phyloP scores from a whole-genome alignment of 2,113 vertebrate genomes.

The Verasper variegatus region DNA sequence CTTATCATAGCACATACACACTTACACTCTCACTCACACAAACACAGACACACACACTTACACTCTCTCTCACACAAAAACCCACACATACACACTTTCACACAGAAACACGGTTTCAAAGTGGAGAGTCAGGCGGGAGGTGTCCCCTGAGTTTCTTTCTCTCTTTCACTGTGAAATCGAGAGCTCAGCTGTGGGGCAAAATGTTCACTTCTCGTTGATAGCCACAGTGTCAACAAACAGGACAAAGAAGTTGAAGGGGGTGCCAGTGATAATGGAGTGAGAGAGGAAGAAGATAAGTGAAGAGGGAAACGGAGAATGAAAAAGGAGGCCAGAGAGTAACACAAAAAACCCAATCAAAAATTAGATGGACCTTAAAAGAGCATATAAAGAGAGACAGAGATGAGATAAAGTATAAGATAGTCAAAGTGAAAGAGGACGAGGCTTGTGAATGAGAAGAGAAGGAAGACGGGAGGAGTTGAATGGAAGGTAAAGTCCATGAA shows the following conservation, averaged over 20 bases:
- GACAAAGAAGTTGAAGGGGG: not conserved
- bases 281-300: not conserved
- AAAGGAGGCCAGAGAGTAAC: not conserved
- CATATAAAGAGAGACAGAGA: not conserved
- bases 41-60: constrained; percentile 19
- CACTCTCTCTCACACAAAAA: constrained; percentile 16
- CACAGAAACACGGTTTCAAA: constrained; percentile 28
- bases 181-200: constrained; percentile 30
- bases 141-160: constrained; percentile 42
- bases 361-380: not conserved
- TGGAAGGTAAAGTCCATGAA: not conserved
- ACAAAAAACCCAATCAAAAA: not conserved
- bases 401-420: not conserved
- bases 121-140: constrained; percentile 36
- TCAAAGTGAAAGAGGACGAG: constrained; percentile 5
- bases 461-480: not conserved
- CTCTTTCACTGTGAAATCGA: constrained; percentile 37
- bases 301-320: not conserved
- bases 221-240: not conserved
- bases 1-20: constrained; percentile 40
- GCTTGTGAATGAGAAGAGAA: not conserved
- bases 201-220: constrained; percentile 43
- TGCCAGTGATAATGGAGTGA: not conserved
- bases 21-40: constrained; percentile 19
- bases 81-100: constrained; percentile 14